Percentiles rank a stretch among this genome's conserved stretches.
phyloP scores from a whole-genome alignment of 2,888 invertebrate genomes.

The Agriopis aurantiaria region DNA sequence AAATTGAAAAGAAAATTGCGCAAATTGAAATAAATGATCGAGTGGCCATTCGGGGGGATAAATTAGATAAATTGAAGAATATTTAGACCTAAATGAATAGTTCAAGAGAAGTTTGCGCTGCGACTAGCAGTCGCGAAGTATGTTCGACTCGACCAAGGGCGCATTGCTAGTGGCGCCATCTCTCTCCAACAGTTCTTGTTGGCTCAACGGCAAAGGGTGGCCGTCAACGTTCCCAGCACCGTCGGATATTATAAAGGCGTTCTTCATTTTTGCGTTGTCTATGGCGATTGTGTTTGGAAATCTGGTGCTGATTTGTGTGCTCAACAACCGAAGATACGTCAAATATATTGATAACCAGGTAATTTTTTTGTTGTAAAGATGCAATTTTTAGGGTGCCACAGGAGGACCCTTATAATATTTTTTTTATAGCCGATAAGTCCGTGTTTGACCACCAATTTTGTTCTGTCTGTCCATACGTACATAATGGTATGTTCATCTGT shows the following conservation, averaged over 20 bases:
- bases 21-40: slow-evolving; percentile 43
- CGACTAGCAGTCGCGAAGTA: slow-evolving; percentile 81
- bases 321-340: slow-evolving; percentile 93
- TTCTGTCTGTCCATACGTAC: too few relatives aligned
- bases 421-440: too few relatives aligned
- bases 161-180: slow-evolving; percentile 92
- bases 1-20: slow-evolving; percentile 32
- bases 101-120: slow-evolving; percentile 78
- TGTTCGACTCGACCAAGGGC: slow-evolving; percentile 89
- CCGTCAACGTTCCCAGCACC: slow-evolving; percentile 88
- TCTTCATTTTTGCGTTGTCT: slow-evolving; percentile 91
- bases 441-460: too few relatives aligned
- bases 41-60: slow-evolving; percentile 45
- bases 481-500: too few relatives aligned
- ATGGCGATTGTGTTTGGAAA: slow-evolving; percentile 93
- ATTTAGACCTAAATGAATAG: slow-evolving; percentile 83
- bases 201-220: slow-evolving; percentile 89
- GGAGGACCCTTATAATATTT: too few relatives aligned
- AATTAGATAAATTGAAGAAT: slow-evolving; percentile 70
- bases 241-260: slow-evolving; percentile 91
- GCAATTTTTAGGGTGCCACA: neutral
- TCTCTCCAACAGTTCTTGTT: slow-evolving; percentile 94
- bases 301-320: slow-evolving; percentile 92
- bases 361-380: slow-evolving; percentile 48
- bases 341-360: slow-evolving; percentile 96